A percentile compares a stretch with the other conserved stretches of the same genome.
Conservation (phyloP, 2,113 vertebrate species). For the Ia io region DNA sequence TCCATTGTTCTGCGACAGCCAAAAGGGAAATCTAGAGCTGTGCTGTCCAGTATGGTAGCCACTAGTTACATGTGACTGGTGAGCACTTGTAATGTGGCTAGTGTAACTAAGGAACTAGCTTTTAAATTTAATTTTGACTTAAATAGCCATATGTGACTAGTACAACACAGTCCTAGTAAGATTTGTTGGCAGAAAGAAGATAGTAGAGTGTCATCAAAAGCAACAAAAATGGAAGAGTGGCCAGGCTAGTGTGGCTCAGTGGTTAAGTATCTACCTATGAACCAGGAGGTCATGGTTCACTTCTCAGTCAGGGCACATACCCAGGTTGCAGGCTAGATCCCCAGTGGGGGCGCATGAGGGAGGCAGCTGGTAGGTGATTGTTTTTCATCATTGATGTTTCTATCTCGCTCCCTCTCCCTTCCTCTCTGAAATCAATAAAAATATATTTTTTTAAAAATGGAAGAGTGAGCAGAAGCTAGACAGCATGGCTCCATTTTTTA, state of each 20-base stretch:
- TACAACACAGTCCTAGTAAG: background rate
- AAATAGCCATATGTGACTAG: background rate
- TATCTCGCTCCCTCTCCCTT: too few species aligned
- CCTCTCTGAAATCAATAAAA: too few species aligned
- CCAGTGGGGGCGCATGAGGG: too few species aligned
- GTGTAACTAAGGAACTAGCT: background rate
- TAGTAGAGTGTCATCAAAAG: background rate
- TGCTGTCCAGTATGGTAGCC: background rate
- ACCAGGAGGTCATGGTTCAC: too few species aligned
- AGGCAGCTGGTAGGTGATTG: too few species aligned
- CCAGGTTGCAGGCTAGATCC: too few species aligned
- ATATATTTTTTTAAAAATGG: too few species aligned
- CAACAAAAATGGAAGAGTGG: background rate
- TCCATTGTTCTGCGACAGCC: background rate
- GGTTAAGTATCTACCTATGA: too few species aligned
- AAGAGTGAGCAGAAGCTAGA: too few species aligned
- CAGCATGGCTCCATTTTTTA: background rate
- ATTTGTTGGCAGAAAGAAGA: slow-evolving; percentile 12
- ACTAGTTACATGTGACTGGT: background rate
- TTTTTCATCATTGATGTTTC: too few species aligned
- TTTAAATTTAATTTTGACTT: slow-evolving; percentile 23
- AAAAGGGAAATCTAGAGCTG: background rate
- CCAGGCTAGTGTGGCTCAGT: too few species aligned
- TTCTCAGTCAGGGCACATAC: too few species aligned
- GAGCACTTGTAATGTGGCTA: background rate